Evolutionary conservation across 1,140 invertebrate genomes (phyloP).

Genomic region (Metopolophium dirhodum): DNA sequence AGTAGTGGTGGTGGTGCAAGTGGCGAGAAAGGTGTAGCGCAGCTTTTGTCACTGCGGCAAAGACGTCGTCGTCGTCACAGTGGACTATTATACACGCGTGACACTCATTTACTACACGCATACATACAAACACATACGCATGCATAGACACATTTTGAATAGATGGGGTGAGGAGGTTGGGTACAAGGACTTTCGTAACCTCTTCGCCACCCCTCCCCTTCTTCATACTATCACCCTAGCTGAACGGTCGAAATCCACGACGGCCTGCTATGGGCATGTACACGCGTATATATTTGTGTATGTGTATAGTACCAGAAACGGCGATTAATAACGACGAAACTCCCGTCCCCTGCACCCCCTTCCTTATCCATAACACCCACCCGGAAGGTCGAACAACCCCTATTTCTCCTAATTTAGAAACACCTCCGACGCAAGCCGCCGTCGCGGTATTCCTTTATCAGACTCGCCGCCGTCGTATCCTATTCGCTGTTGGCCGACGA

Average conservation of each 20-base stretch:
- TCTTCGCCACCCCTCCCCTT: neutral
- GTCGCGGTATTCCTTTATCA: neutral
- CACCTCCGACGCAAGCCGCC: neutral
- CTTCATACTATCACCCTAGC: neutral
- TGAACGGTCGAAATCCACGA: neutral
- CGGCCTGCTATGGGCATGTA: neutral
- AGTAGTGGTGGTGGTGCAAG: neutral
- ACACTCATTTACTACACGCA: neutral
- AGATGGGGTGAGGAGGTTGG: neutral
- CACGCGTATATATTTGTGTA: neutral
- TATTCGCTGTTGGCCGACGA: conserved; percentile 23
- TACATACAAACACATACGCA: neutral
- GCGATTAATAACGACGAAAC: conserved; percentile 48
- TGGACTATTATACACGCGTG: neutral
- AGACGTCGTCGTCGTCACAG: neutral
- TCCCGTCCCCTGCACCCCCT: neutral
- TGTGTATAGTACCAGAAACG: conserved; percentile 10
- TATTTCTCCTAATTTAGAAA: conserved; percentile 50
- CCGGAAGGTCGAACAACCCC: neutral
- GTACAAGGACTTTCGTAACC: neutral
- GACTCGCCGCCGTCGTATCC: neutral
- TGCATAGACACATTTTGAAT: neutral
- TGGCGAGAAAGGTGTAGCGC: neutral
- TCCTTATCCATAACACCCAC: neutral
- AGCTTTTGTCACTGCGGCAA: conserved; percentile 21